Evolutionary conservation across 2,113 vertebrate genomes (phyloP).

Genomic region (Machaerirhynchus nigripectus): DNA sequence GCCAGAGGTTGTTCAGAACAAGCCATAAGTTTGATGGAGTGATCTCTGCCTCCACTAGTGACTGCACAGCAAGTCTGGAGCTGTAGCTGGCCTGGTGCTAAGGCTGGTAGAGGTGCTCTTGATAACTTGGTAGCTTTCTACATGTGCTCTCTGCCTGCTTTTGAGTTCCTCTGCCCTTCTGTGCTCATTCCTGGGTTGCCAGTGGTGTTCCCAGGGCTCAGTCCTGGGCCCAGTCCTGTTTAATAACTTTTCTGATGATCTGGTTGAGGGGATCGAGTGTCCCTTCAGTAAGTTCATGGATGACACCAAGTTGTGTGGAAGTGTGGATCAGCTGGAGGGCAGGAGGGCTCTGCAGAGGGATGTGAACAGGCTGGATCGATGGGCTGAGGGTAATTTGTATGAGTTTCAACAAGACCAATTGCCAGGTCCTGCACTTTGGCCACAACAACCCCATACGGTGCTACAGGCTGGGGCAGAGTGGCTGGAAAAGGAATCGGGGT

Average conservation of each 20-base stretch:
- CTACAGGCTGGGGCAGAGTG: neutral
- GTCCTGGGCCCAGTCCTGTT: neutral
- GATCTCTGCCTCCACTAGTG: neutral
- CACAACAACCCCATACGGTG: neutral
- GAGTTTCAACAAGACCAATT: neutral
- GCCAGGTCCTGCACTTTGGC: fast-evolving
- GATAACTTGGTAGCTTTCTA: neutral
- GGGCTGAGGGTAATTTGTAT: neutral
- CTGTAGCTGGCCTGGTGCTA: neutral
- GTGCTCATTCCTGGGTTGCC: fast-evolving
- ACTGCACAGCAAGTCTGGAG: neutral
- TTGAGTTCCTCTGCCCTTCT: neutral
- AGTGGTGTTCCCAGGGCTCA: neutral
- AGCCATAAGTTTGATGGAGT: neutral
- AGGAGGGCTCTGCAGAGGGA: neutral
- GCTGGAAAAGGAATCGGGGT: neutral
- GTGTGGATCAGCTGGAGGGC: neutral
- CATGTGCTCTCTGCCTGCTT: neutral
- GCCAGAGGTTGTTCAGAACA: neutral
- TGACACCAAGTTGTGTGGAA: neutral
- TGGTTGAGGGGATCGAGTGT: fast-evolving
- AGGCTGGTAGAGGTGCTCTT: neutral
- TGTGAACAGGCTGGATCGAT: neutral
- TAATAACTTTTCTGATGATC: neutral
- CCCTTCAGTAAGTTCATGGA: neutral